Percentiles rank a stretch among this genome's conserved stretches.
phyloP scores from a whole-genome alignment of 2,888 invertebrate genomes.

The Busseola fusca region DNA sequence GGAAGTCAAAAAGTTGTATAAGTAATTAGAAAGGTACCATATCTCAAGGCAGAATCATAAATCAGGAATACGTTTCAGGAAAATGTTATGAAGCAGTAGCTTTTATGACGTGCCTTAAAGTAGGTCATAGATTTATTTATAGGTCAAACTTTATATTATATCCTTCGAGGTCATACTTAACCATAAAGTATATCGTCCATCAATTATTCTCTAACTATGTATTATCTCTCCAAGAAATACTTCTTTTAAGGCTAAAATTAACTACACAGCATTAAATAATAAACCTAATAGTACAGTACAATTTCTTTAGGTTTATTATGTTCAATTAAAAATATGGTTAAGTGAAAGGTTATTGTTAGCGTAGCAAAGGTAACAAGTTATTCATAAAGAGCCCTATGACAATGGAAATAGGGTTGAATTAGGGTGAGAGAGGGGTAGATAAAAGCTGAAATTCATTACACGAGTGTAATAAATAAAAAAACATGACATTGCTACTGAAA shows the following conservation, averaged over 20 bases:
- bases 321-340: constrained; percentile 23
- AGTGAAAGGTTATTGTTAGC: constrained; percentile 9
- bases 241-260: constrained; percentile 12
- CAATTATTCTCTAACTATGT: too few species aligned
- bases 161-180: not conserved
- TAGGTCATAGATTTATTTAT: not conserved
- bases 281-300: not conserved
- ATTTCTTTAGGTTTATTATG: constrained; percentile 8
- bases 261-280: constrained; percentile 6
- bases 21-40: not conserved
- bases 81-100: not conserved
- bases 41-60: not conserved
- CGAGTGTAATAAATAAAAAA: constrained; percentile 27
- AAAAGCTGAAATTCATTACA: constrained; percentile 36
- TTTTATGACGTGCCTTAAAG: not conserved
- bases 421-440: constrained; percentile 6
- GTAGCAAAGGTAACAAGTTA: not conserved
- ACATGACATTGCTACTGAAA: constrained; percentile 29
- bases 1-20: not conserved
- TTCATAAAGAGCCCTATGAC: constrained; percentile 14
- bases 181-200: not conserved
- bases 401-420: constrained; percentile 17
- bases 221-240: not conserved
- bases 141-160: not conserved
- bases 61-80: not conserved